Percentiles rank a stretch among this genome's conserved stretches.
These are phyloP conservation scores for Nymphalis urticae DNA, from an alignment of 2,888 invertebrate species.

Conservation along the genomic window DNA sequence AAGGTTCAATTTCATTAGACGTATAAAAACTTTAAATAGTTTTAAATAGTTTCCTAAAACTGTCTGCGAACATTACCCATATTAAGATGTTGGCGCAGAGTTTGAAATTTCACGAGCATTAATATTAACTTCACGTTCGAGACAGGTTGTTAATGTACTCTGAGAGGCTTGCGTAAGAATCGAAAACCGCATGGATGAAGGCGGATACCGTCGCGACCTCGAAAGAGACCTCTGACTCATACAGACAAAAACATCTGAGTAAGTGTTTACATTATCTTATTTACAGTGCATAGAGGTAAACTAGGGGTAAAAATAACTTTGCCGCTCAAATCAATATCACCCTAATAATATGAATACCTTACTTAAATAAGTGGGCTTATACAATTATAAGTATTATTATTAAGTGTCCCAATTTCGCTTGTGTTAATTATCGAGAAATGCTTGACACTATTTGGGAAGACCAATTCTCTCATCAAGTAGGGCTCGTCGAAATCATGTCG, in stretches of 20 bases:
- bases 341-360: no score
- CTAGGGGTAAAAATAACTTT: background rate
- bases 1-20: no score
- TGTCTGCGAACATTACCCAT: background rate
- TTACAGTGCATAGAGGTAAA: background rate
- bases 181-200: slow-evolving; percentile 46
- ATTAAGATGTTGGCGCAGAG: slow-evolving; percentile 14
- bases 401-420: no score
- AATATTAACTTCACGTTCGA: slow-evolving; percentile 35
- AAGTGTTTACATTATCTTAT: slow-evolving; percentile 1
- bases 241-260: slow-evolving; percentile 9
- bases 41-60: slow-evolving; percentile 4
- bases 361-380: no score
- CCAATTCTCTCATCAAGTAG: no score
- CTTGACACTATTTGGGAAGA: no score
- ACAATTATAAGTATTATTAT: no score
- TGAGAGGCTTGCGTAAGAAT: slow-evolving; percentile 44
- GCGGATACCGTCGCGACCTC: slow-evolving; percentile 68
- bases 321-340: no score
- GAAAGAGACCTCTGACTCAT: slow-evolving; percentile 66
- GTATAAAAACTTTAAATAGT: background rate
- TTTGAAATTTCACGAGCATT: slow-evolving; percentile 32
- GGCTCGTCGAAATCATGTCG: no score
- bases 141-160: slow-evolving; percentile 36
- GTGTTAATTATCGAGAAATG: no score